phyloP scores from a whole-genome alignment of 2,888 invertebrate species.

The Trisateles emortualis region DNA sequence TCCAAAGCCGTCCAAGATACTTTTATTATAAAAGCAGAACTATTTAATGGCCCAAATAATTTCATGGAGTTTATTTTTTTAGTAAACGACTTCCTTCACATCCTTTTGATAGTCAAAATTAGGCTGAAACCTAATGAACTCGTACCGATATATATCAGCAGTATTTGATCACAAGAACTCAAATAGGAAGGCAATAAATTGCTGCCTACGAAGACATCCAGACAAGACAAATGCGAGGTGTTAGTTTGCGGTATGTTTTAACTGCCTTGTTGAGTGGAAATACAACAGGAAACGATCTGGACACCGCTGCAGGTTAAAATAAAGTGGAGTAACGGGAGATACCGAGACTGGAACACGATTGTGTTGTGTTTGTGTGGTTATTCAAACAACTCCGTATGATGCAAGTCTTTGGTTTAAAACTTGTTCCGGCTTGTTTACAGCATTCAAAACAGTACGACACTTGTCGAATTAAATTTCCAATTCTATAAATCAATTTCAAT shows the following conservation, averaged over 20 bases:
- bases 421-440: slow-evolving; percentile 26
- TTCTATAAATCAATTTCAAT: slow-evolving; percentile 1
- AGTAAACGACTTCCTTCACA: slow-evolving; percentile 63
- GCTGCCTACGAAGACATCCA: slow-evolving; percentile 65
- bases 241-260: slow-evolving; percentile 54
- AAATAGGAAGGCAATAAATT: slow-evolving; percentile 71
- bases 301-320: slow-evolving; percentile 46
- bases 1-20: background rate
- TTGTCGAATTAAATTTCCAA: slow-evolving; percentile 5
- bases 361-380: slow-evolving; percentile 48
- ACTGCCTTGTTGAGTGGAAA: slow-evolving; percentile 59
- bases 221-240: slow-evolving; percentile 73
- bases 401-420: slow-evolving; percentile 42
- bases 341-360: slow-evolving; percentile 42
- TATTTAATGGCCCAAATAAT: background rate
- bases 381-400: slow-evolving; percentile 40
- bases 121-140: slow-evolving; percentile 72
- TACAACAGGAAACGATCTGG: slow-evolving; percentile 59
- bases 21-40: background rate
- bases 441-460: slow-evolving; percentile 11
- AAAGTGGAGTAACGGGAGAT: slow-evolving; percentile 55
- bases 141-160: slow-evolving; percentile 66
- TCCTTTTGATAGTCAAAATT: slow-evolving; percentile 69
- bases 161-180: slow-evolving; percentile 66
- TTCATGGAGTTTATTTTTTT: slow-evolving; percentile 31